These are phyloP conservation scores for Drosophila triauraria DNA, from an alignment of 1,140 invertebrate species.

Conservation along the genomic window DNA sequence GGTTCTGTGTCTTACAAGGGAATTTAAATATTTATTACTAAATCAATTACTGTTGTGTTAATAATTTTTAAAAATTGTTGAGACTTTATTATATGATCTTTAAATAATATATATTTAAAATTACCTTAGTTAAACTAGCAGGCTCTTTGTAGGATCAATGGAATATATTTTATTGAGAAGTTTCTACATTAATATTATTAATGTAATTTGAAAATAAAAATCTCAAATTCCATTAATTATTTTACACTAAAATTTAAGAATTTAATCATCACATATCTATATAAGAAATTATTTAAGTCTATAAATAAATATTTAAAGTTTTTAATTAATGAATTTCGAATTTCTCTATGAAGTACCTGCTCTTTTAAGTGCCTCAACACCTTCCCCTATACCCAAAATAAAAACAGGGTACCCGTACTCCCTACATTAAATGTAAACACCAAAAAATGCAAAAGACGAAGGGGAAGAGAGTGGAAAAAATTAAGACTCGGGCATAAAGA, in stretches of 20 bases:
- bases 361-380: neutral
- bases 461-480: conserved; percentile 13
- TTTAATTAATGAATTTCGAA: neutral
- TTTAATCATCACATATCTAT: too few relatives aligned
- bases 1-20: too few relatives aligned
- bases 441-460: conserved; percentile 28
- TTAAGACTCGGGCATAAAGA: conserved; percentile 39
- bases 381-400: neutral
- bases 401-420: conserved; percentile 35
- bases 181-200: too few relatives aligned
- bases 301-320: neutral
- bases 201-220: neutral
- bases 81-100: too few relatives aligned
- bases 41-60: neutral
- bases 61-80: neutral
- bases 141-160: neutral
- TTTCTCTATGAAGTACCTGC: neutral
- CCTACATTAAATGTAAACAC: conserved; percentile 57
- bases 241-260: too few relatives aligned
- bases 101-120: neutral
- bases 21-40: too few relatives aligned
- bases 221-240: too few relatives aligned
- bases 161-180: neutral
- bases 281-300: neutral
- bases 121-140: neutral